phyloP scores from a whole-genome alignment of 2,797 vertebrate genomes.

The Sciurus carolinensis region DNA sequence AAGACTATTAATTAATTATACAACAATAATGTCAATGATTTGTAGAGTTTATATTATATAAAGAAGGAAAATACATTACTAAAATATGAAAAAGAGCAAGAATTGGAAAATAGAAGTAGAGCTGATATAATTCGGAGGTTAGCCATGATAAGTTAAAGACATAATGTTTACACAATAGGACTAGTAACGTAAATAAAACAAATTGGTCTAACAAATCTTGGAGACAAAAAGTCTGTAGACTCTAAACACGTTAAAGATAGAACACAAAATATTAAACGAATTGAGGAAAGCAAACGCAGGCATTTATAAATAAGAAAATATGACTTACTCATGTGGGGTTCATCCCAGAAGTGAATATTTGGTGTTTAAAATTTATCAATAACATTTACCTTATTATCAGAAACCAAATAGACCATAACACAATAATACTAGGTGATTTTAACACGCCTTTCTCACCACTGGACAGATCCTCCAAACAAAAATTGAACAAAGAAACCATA shows the following conservation, averaged over 20 bases:
- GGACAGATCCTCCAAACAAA: too few species aligned
- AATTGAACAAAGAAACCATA: too few species aligned
- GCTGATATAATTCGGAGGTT: not conserved
- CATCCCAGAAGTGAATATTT: not conserved
- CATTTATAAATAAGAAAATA: not conserved
- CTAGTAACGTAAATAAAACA: not conserved
- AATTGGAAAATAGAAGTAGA: not conserved
- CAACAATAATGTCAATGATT: not conserved
- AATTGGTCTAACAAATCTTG: not conserved
- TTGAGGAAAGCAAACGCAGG: not conserved
- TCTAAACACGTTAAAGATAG: not conserved
- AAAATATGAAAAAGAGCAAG: not conserved
- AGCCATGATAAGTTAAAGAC: not conserved
- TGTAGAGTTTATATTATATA: not conserved
- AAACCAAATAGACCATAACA: too few species aligned
- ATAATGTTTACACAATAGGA: not conserved
- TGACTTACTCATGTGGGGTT: not conserved
- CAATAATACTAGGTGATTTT: too few species aligned
- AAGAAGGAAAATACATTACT: not conserved
- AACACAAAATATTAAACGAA: not conserved
- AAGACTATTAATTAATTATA: not conserved
- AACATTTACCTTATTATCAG: not conserved
- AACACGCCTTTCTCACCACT: too few species aligned
- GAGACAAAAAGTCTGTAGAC: too few species aligned
- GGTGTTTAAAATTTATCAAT: not conserved